Conservation (phyloP, 2,797 vertebrate species). For the Bovichtus variegatus region DNA sequence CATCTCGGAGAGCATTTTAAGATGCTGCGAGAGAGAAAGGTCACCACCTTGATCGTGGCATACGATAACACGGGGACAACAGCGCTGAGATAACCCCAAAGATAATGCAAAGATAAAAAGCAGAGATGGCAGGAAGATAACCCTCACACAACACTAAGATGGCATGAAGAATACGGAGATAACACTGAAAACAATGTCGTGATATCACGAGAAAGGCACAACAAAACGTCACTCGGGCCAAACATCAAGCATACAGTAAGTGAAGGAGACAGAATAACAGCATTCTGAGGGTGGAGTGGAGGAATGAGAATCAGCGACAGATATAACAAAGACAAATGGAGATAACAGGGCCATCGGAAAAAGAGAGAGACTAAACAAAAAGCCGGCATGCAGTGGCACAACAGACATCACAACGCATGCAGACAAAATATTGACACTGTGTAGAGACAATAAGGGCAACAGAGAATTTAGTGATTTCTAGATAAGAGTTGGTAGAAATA, state of each 20-base stretch:
- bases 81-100: conserved; percentile 41
- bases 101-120: conserved; percentile 73
- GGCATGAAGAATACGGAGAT: conserved; percentile 38
- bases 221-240: conserved; percentile 22
- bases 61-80: conserved; percentile 60
- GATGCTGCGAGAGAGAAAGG: conserved; percentile 57
- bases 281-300: conserved; percentile 51
- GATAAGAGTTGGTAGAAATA: conserved; percentile 37
- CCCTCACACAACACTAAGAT: conserved; percentile 39
- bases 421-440: conserved; percentile 66
- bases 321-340: conserved; percentile 68
- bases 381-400: conserved; percentile 40
- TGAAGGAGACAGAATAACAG: conserved; percentile 56
- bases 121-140: conserved; percentile 61
- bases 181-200: conserved; percentile 40
- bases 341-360: conserved; percentile 43
- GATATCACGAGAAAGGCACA: conserved; percentile 36
- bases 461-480: conserved; percentile 32
- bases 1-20: conserved; percentile 36
- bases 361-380: conserved; percentile 26
- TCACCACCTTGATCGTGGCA: conserved; percentile 64
- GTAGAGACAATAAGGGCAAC: conserved; percentile 39
- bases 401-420: conserved; percentile 41
- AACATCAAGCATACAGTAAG: conserved; percentile 58
- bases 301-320: conserved; percentile 48